Percentiles rank a stretch among this genome's conserved stretches.
These are phyloP conservation scores for Cheumatopsyche charites DNA, from an alignment of 1,140 invertebrate genomes.

Conservation along the genomic window DNA sequence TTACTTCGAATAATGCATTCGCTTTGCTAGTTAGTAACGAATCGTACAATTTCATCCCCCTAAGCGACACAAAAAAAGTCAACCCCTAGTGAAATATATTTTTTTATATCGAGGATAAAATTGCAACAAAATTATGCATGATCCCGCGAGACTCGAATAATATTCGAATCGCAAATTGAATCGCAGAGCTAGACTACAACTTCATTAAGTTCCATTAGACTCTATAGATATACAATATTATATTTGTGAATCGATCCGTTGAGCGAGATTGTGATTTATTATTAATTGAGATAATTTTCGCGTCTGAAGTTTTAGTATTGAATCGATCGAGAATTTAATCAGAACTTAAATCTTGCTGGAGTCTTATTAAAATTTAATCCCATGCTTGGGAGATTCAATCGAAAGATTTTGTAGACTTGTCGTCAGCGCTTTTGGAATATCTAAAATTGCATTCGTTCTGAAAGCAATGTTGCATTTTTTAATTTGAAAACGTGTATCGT, in stretches of 20 bases:
- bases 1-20: constrained; percentile 41
- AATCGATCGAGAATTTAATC: background rate
- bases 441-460: constrained; percentile 7
- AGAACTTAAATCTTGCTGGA: constrained; percentile 9
- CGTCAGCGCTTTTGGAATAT: constrained; percentile 13
- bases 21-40: constrained; percentile 41
- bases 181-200: constrained; percentile 4
- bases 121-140: constrained; percentile 18
- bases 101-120: constrained; percentile 22
- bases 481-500: background rate
- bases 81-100: background rate
- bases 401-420: constrained; percentile 9
- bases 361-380: constrained; percentile 34
- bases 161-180: constrained; percentile 13
- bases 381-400: constrained; percentile 8
- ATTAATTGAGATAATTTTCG: too few relatives aligned
- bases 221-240: too few relatives aligned
- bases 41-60: constrained; percentile 26
- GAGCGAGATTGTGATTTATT: too few relatives aligned
- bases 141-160: background rate
- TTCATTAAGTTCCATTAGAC: too few relatives aligned
- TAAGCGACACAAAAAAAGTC: constrained; percentile 7
- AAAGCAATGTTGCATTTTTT: background rate
- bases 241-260: too few relatives aligned
- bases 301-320: background rate